phyloP scores from a whole-genome alignment of 2,113 vertebrate species.

The Reinhardtius hippoglossoides region DNA sequence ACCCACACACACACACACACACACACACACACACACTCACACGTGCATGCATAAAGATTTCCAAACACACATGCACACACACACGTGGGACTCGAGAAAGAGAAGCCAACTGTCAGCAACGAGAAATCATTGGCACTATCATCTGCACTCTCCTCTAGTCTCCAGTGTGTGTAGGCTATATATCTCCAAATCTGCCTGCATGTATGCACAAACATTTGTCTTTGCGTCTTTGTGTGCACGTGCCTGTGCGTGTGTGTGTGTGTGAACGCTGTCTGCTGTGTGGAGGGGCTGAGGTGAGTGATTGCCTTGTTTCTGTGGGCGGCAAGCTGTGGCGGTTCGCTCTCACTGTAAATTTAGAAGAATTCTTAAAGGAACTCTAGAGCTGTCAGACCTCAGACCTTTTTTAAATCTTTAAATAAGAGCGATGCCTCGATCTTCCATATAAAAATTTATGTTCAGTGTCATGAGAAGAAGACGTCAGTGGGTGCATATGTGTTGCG shows the following conservation, averaged over 20 bases:
- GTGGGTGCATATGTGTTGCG: background rate
- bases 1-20: conserved; percentile 6
- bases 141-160: conserved; percentile 30
- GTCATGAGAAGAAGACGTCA: conserved; percentile 7
- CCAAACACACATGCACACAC: background rate
- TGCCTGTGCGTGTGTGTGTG: conserved; percentile 9
- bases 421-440: conserved; percentile 4
- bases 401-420: background rate
- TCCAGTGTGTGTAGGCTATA: background rate
- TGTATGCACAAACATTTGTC: conserved; percentile 34
- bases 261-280: conserved; percentile 46
- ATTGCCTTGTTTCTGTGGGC: conserved; percentile 77
- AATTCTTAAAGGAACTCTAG: conserved; percentile 71
- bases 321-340: conserved; percentile 64
- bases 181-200: conserved; percentile 20
- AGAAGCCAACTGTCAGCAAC: conserved; percentile 66
- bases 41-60: background rate
- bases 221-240: conserved; percentile 1
- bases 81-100: conserved; percentile 21
- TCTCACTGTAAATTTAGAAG: conserved; percentile 76
- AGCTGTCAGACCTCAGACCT: conserved; percentile 58
- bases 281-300: conserved; percentile 70
- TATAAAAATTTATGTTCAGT: conserved; percentile 18
- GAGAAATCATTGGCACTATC: conserved; percentile 61
- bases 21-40: conserved; percentile 8